Evolutionary conservation across 2,113 vertebrate genomes (phyloP).

Genomic region (Hystrix cristata): DNA sequence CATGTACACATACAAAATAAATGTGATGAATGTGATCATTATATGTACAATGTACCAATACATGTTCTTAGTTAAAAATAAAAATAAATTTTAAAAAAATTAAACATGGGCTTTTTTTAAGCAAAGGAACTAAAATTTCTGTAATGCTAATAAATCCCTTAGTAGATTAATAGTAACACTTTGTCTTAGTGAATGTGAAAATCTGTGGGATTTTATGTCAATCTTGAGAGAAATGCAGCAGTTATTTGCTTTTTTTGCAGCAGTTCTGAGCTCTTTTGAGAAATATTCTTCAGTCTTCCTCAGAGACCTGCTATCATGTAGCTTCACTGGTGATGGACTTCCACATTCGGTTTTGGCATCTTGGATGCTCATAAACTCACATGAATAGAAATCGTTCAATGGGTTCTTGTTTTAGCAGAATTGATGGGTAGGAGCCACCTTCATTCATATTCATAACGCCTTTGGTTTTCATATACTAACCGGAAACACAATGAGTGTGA

Average conservation of each 20-base stretch:
- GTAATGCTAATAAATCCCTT: background rate
- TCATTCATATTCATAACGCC: background rate
- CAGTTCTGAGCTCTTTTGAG: background rate
- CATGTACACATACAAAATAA: too few species aligned
- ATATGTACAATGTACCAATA: too few species aligned
- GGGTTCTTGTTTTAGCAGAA: background rate
- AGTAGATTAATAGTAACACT: slow-evolving; percentile 15
- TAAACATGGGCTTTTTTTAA: background rate
- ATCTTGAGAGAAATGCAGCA: background rate
- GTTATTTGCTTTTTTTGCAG: background rate
- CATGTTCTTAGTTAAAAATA: too few species aligned
- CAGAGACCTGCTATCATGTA: background rate
- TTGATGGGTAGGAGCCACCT: background rate
- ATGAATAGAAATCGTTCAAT: background rate
- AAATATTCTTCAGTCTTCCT: background rate
- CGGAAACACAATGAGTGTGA: background rate
- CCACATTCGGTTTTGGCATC: background rate
- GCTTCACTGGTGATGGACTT: background rate
- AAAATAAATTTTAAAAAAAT: background rate
- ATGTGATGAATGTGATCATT: too few species aligned
- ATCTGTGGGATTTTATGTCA: background rate
- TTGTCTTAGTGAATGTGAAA: background rate
- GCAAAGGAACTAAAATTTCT: slow-evolving; percentile 27
- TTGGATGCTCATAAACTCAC: background rate
- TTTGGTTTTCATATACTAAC: background rate